Evolutionary conservation across 2,888 invertebrate species (phyloP).

Genomic region (Standfussiana lucernea): DNA sequence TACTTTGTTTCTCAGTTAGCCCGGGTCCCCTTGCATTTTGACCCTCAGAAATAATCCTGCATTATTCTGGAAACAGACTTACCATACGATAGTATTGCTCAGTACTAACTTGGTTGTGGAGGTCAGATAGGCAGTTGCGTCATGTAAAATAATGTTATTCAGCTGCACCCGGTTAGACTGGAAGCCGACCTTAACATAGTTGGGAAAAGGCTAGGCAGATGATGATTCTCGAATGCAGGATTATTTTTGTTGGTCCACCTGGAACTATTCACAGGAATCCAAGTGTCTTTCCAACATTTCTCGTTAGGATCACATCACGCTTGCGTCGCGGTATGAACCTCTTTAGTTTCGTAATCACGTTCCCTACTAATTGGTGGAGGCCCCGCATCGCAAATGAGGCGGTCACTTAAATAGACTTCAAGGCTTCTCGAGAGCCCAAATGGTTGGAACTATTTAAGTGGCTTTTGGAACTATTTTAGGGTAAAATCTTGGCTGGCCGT

Average conservation of each 20-base stretch:
- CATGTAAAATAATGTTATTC: too few species aligned
- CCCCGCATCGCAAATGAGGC: conserved; percentile 56
- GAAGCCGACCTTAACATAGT: not conserved
- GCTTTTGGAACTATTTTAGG: conserved; percentile 18
- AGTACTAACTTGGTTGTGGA: not conserved
- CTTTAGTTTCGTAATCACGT: conserved; percentile 66
- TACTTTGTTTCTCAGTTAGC: too few species aligned
- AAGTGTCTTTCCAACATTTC: conserved; percentile 6
- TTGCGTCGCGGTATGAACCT: conserved; percentile 25
- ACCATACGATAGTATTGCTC: too few species aligned
- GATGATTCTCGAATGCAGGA: not conserved
- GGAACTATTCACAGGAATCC: not conserved
- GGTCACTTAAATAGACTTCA: conserved; percentile 45
- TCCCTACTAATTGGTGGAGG: conserved; percentile 64
- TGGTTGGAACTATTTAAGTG: conserved; percentile 21
- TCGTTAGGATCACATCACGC: conserved; percentile 28
- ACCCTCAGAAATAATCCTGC: too few species aligned
- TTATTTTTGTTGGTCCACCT: not conserved
- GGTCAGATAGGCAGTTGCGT: not conserved
- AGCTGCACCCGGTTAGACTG: not conserved
- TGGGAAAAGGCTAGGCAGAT: not conserved
- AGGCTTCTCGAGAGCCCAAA: conserved; percentile 13
- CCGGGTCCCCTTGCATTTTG: too few species aligned
- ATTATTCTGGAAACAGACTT: too few species aligned
- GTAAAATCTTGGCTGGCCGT: not conserved